Evolutionary conservation across 2,888 invertebrate genomes (phyloP).

Genomic region (Bhutanitis thaidina): DNA sequence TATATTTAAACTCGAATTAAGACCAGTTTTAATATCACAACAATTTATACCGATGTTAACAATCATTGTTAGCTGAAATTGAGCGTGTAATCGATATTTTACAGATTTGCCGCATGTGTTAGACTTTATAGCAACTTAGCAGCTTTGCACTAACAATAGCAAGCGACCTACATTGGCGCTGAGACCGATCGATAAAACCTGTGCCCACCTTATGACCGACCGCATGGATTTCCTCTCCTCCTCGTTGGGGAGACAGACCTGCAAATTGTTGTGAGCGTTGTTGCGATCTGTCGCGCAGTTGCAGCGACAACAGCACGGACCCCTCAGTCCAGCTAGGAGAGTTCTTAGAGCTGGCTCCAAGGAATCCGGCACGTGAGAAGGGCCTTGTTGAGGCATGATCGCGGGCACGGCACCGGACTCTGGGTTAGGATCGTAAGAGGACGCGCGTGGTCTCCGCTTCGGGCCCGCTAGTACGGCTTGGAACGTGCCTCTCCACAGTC

Average conservation of each 20-base stretch:
- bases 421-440: slow-evolving; percentile 53
- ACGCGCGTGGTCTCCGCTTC: slow-evolving; percentile 61
- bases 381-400: slow-evolving; percentile 32
- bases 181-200: slow-evolving; percentile 18
- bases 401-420: slow-evolving; percentile 38
- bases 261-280: slow-evolving; percentile 70
- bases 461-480: slow-evolving; percentile 67
- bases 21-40: slow-evolving; percentile 5
- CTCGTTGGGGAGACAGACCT: slow-evolving; percentile 75
- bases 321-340: slow-evolving; percentile 59
- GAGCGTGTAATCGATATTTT: slow-evolving; percentile 39
- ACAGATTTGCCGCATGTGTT: background rate
- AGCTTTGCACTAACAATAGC: slow-evolving; percentile 3
- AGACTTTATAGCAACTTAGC: slow-evolving; percentile 13
- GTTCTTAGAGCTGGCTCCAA: slow-evolving; percentile 67
- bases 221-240: slow-evolving; percentile 80
- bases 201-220: slow-evolving; percentile 83
- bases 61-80: slow-evolving; percentile 27
- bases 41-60: background rate
- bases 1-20: slow-evolving; percentile 2
- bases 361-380: slow-evolving; percentile 57
- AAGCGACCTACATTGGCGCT: slow-evolving; percentile 12
- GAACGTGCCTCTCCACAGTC: slow-evolving; percentile 85
- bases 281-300: slow-evolving; percentile 55
- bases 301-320: slow-evolving; percentile 70